phyloP scores from a whole-genome alignment of 2,113 vertebrate genomes.

The Atrichornis clamosus region DNA sequence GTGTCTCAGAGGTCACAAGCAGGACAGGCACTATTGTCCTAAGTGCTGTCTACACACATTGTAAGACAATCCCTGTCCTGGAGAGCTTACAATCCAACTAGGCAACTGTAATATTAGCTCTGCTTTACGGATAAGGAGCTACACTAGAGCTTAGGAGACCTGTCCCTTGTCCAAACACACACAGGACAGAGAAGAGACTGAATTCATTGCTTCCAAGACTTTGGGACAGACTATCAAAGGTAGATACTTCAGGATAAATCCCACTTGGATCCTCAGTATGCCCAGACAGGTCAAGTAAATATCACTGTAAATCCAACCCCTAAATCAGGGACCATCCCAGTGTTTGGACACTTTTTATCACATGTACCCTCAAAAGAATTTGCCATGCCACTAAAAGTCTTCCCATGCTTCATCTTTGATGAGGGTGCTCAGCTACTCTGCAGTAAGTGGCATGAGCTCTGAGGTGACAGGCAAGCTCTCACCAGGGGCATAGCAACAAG shows the following conservation, averaged over 20 bases:
- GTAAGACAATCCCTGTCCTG: constrained; percentile 36
- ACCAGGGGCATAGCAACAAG: not conserved
- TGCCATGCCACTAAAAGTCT: not conserved
- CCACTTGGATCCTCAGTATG: not conserved
- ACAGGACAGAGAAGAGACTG: not conserved
- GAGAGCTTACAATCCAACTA: not conserved
- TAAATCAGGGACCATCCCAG: not conserved
- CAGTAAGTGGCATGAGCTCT: not conserved
- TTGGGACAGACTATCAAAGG: not conserved
- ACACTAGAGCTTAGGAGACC: not conserved
- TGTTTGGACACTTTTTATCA: not conserved
- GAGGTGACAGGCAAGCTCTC: not conserved
- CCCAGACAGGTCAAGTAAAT: not conserved
- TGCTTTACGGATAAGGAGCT: not conserved
- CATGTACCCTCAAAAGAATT: not conserved
- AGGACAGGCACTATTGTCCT: not conserved
- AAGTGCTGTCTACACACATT: not conserved
- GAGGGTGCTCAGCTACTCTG: not conserved
- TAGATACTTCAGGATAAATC: not conserved
- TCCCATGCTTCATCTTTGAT: not conserved
- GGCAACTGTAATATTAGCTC: not conserved
- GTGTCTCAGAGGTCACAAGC: not conserved
- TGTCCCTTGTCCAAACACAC: not conserved
- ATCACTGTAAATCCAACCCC: not conserved
- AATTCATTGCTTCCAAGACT: not conserved